phyloP scores from a whole-genome alignment of 2,888 invertebrate genomes.

The Apantesis nais region DNA sequence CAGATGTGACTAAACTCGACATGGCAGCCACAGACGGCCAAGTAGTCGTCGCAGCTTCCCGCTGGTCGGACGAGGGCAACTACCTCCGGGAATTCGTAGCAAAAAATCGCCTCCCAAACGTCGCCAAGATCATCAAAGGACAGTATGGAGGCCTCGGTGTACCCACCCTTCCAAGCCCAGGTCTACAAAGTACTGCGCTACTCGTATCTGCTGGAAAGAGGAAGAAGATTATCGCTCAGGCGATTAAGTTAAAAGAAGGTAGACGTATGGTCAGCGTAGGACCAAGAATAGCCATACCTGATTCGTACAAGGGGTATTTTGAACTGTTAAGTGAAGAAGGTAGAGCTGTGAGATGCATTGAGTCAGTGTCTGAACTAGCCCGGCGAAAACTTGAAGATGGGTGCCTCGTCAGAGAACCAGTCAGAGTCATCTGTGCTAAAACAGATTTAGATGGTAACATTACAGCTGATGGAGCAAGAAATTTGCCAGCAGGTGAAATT shows the following conservation, averaged over 20 bases:
- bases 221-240: constrained; percentile 94
- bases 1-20: constrained; percentile 84
- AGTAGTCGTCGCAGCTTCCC: constrained; percentile 94
- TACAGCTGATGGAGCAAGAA: constrained; percentile 89
- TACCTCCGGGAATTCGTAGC: constrained; percentile 91
- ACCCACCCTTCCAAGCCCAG: constrained; percentile 94
- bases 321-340: constrained; percentile 98
- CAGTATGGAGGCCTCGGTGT: constrained; percentile 97
- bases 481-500: constrained; percentile 93
- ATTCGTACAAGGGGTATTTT: constrained; percentile 96
- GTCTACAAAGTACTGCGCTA: constrained; percentile 93
- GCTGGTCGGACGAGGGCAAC: constrained; percentile 90
- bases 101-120: constrained; percentile 91
- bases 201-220: constrained; percentile 94
- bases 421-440: constrained; percentile 89
- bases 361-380: constrained; percentile 93
- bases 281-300: constrained; percentile 95
- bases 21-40: constrained; percentile 97
- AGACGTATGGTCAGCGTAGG: constrained; percentile 92
- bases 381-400: constrained; percentile 90
- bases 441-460: constrained; percentile 86
- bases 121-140: constrained; percentile 96
- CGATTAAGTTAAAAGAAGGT: constrained; percentile 96
- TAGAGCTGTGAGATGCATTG: constrained; percentile 94
- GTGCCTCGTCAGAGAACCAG: constrained; percentile 92